Conservation (phyloP, 2,113 vertebrate species). For the Mastomys natalensis region DNA sequence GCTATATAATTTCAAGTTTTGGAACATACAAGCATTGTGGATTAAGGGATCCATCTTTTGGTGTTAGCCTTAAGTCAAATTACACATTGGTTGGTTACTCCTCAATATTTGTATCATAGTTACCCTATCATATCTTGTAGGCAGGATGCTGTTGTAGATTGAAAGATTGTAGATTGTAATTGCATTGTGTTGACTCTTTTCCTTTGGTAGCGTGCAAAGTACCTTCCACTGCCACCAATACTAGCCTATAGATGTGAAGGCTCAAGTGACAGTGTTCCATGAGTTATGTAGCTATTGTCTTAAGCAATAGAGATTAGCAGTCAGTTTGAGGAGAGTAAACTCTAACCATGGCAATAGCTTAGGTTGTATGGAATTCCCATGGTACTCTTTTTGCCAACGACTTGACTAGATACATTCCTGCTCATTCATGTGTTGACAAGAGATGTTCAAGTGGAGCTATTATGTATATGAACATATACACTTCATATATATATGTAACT, state of each 20-base stretch:
- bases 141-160: not conserved
- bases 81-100: not conserved
- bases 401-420: not conserved
- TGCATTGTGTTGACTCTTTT: not conserved
- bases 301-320: not conserved
- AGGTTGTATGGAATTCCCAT: not conserved
- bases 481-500: not conserved
- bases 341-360: not conserved
- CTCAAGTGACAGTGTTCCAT: not conserved
- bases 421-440: not conserved
- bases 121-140: not conserved
- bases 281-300: not conserved
- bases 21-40: not conserved
- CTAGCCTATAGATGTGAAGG: not conserved
- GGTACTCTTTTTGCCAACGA: not conserved
- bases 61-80: not conserved
- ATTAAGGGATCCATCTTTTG: not conserved
- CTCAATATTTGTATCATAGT: not conserved
- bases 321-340: not conserved
- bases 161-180: not conserved
- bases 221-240: not conserved
- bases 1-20: not conserved
- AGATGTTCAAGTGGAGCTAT: not conserved
- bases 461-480: too few relatives aligned
- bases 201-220: not conserved